Evolutionary conservation across 2,113 vertebrate species (phyloP), one percentile per base, ranked within the genome.

Genomic region (Apteryx owenii): DNA sequence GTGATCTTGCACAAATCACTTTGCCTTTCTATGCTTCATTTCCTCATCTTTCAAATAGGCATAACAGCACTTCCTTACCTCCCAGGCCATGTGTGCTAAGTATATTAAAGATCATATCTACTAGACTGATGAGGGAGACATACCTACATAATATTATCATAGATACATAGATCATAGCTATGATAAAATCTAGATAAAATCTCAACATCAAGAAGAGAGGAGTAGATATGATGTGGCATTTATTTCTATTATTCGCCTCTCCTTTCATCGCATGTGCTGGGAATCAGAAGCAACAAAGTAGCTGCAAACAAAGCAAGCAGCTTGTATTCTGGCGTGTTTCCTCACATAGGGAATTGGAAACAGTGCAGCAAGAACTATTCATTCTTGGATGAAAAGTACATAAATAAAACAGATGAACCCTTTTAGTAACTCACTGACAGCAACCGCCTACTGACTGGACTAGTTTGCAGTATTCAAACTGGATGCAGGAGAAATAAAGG

Each of bases 361-460:
- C 86, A 89, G 85, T 68, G 85, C 36, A 20, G 62, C 62, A 75
- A 79, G 65, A 96, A 50, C 81, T 89, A 95, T 65, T 81, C 81
- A 91, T 89, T 89, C 88, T 83, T 89, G 81, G 82, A 83, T 66
- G 75, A 91, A 96, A 97, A 90, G 82, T 91, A 78, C 7, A 12
- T 92, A 93, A 95, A 96, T 89, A 87, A 87, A 87, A 94, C 50
- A 95, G 93, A 96, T 38, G 28, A 97, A 89, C 46, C 78, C 79
- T 95, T 93, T 95, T 88, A 94, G 84, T 53, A 81, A 85, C 33
- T 48, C 40, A 89, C 22, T 91, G 97, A 96, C 91, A 92, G n/a
- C 89, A 90, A 70, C 79, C 23, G 54, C 92, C 60, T 83, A 83
- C 75, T 81, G 84, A 65, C 81, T 81, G 44, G 76, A 50, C 3